Conservation (phyloP, 2,888 invertebrate genomes). For the Pasiphila rectangulata region DNA sequence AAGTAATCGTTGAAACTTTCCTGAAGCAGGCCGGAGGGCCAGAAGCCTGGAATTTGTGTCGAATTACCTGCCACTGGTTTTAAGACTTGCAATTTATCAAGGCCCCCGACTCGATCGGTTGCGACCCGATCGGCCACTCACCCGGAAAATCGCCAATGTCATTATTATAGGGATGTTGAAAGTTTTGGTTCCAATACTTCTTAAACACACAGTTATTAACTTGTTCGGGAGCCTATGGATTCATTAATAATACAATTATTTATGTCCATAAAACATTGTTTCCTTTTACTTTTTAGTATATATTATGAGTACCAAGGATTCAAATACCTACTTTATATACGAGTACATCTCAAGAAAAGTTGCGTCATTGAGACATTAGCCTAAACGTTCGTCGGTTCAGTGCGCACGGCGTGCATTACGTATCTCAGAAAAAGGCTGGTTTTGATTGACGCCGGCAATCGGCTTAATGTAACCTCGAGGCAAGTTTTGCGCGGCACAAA, state of each 20-base stretch:
- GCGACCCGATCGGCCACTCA: constrained; percentile 48
- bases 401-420: constrained; percentile 45
- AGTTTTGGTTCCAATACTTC: constrained; percentile 44
- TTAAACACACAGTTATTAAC: constrained; percentile 35
- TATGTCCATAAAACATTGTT: no score
- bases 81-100: constrained; percentile 84
- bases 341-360: constrained; percentile 30
- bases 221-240: no score
- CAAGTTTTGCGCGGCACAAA: constrained; percentile 75
- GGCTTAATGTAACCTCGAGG: constrained; percentile 79
- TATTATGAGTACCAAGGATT: no score
- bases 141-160: constrained; percentile 61
- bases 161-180: constrained; percentile 51
- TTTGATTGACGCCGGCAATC: constrained; percentile 79
- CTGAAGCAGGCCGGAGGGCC: constrained; percentile 60
- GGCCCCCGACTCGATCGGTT: constrained; percentile 60
- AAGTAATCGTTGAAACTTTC: constrained; percentile 78
- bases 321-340: constrained; percentile 40
- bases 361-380: constrained; percentile 48
- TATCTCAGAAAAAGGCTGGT: constrained; percentile 69
- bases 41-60: constrained; percentile 68
- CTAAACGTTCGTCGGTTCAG: constrained; percentile 46
- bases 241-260: no score
- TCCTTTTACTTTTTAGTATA: no score
- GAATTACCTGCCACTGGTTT: constrained; percentile 83